Percentiles rank a stretch among this genome's conserved stretches.
phyloP scores from a whole-genome alignment of 2,888 invertebrate genomes.

The Macrosiphum euphorbiae region DNA sequence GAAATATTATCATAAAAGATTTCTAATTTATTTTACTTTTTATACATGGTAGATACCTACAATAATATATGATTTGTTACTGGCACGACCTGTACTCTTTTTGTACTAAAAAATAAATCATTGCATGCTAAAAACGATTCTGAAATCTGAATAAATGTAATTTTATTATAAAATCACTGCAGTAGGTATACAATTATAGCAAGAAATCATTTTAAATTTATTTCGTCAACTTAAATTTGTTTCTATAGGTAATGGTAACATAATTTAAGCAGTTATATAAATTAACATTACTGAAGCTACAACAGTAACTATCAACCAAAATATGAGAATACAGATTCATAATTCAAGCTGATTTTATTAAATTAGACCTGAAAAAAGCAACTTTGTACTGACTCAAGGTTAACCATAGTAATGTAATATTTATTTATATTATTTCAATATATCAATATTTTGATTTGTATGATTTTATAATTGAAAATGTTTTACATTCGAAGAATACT shows the following conservation, averaged over 20 bases:
- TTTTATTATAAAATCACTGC: background rate
- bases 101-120: background rate
- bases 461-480: background rate
- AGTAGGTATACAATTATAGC: background rate
- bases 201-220: background rate
- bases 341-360: background rate
- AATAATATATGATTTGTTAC: background rate
- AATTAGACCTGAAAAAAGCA: background rate
- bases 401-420: background rate
- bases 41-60: background rate
- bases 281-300: background rate
- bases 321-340: background rate
- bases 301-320: background rate
- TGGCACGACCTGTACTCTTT: background rate
- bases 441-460: background rate
- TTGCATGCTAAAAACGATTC: background rate
- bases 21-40: background rate
- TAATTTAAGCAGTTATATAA: background rate
- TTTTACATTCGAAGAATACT: no score
- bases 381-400: background rate
- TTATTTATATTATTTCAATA: background rate
- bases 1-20: background rate
- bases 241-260: background rate
- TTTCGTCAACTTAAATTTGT: background rate
- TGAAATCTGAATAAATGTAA: background rate